These are phyloP conservation scores for human DNA, from an alignment of 2,113 vertebrate species.

Conservation along the genomic window GRCh38 chr2:207270501-207271000, in stretches of 20 bases:
- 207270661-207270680: conserved; percentile 9
- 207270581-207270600: background rate
- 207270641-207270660: background rate
- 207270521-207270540: background rate
- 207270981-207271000: background rate
- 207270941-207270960: background rate
- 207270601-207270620: background rate
- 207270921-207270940: background rate
- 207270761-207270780: conserved; percentile 43
- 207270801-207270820: background rate
- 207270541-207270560: background rate
- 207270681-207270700: background rate
- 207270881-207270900: background rate
- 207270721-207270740: background rate
- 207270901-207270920: background rate
- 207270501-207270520: background rate
- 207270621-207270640: background rate
- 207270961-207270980: background rate
- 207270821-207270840: conserved; percentile 7
- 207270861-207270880: background rate
- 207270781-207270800: background rate
- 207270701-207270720: background rate
- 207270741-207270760: background rate
- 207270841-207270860: background rate
- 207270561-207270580: background rate